Percentiles rank a stretch among this genome's conserved stretches.
These are phyloP conservation scores for Lomographa bimaculata DNA, from an alignment of 2,888 invertebrate species.

Conservation along the genomic window DNA sequence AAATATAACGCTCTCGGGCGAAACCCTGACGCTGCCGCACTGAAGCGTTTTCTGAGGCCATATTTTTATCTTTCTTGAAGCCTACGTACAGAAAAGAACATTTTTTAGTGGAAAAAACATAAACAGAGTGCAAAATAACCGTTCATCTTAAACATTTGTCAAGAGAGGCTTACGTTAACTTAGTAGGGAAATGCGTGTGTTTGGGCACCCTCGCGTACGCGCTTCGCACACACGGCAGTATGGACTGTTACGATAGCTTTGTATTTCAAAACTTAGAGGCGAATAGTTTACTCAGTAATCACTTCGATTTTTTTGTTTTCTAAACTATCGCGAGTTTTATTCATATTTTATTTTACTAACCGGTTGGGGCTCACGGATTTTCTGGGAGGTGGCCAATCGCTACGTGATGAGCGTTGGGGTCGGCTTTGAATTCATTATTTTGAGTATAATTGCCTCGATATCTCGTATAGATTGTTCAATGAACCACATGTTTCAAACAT, in stretches of 20 bases:
- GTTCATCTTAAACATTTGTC: constrained; percentile 82
- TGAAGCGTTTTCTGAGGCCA: constrained; percentile 43
- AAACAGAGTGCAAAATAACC: constrained; percentile 76
- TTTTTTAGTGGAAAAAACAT: constrained; percentile 63
- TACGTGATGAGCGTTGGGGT: too few species aligned
- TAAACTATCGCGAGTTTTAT: too few species aligned
- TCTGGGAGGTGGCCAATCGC: too few species aligned
- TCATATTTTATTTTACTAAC: too few species aligned
- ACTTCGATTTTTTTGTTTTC: too few species aligned
- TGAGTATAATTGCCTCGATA: too few species aligned
- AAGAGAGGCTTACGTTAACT: constrained; percentile 76
- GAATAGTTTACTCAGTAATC: too few species aligned
- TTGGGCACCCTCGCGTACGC: constrained; percentile 48
- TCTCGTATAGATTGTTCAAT: too few species aligned
- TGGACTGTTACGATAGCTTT: neutral
- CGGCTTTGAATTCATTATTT: too few species aligned
- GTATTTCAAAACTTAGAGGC: too few species aligned
- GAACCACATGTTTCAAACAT: too few species aligned
- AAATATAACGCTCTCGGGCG: constrained; percentile 1
- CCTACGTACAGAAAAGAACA: constrained; percentile 47
- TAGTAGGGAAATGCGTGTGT: constrained; percentile 68
- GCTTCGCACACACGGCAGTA: constrained; percentile 21
- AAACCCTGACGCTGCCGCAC: constrained; percentile 48
- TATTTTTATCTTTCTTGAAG: constrained; percentile 56
- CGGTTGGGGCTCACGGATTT: too few species aligned